A percentile compares a stretch with the other conserved stretches of the same genome.
These are phyloP conservation scores for Andrena chrysosceles DNA, from an alignment of 2,888 invertebrate species.

Conservation along the genomic window DNA sequence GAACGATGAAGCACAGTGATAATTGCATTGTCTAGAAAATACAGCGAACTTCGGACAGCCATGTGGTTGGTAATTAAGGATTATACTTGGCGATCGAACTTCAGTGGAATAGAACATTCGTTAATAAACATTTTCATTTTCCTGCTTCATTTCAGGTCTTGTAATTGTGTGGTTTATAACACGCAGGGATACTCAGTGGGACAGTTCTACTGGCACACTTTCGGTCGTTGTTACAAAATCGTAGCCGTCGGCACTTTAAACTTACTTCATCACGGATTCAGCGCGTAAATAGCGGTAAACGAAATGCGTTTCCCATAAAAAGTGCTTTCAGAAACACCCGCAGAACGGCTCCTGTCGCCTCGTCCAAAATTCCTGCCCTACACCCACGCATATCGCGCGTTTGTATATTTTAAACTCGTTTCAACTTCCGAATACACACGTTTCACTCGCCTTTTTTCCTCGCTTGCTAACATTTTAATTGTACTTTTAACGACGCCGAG, in stretches of 20 bases:
- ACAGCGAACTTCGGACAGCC: no score
- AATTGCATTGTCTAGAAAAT: no score
- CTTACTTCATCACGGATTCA: neutral
- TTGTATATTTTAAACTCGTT: neutral
- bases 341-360: neutral
- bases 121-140: no score
- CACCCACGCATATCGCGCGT: neutral
- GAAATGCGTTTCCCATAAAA: neutral
- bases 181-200: no score
- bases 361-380: neutral
- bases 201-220: no score
- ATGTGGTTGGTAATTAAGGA: no score
- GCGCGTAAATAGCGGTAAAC: neutral
- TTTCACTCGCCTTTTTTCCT: constrained; percentile 7
- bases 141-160: no score
- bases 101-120: no score
- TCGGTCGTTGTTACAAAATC: neutral
- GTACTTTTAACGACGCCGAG: constrained; percentile 1
- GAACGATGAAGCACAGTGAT: no score
- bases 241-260: neutral
- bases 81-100: no score
- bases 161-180: no score
- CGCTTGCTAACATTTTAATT: constrained; percentile 23
- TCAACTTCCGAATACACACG: neutral
- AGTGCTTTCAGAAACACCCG: neutral